Conservation (phyloP, 2,113 vertebrate species). For the Microcebus tavaratra region DNA sequence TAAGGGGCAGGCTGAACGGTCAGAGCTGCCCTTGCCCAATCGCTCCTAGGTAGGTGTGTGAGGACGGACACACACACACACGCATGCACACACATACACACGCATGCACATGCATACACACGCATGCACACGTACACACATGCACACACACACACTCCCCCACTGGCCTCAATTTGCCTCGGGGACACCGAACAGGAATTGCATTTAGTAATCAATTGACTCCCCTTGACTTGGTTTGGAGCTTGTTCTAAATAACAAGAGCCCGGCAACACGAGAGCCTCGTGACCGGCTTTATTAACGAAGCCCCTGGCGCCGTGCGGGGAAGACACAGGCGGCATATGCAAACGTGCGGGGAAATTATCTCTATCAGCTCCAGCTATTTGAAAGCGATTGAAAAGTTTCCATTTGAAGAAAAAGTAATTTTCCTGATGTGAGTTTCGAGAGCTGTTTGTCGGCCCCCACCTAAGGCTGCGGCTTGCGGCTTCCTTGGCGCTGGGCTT, state of each 20-base stretch:
- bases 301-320: constrained; percentile 66
- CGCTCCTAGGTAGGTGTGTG: not conserved
- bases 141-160: not conserved
- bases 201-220: constrained; percentile 72
- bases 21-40: not conserved
- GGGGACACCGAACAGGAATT: constrained; percentile 44
- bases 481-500: constrained; percentile 62
- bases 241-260: constrained; percentile 68
- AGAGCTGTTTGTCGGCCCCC: constrained; percentile 69
- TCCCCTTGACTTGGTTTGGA: constrained; percentile 68
- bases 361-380: constrained; percentile 68
- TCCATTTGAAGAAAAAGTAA: constrained; percentile 76
- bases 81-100: too few species aligned
- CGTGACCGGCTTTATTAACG: constrained; percentile 74
- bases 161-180: constrained; percentile 6
- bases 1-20: not conserved
- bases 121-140: fast-evolving
- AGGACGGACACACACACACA: too few species aligned
- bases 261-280: constrained; percentile 65
- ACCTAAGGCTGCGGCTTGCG: constrained; percentile 34
- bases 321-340: constrained; percentile 71
- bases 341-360: constrained; percentile 76
- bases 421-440: constrained; percentile 69
- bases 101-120: too few species aligned
- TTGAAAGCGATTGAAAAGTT: constrained; percentile 78